Conservation (phyloP, 1,140 invertebrate species). For the Brachionus rotundiformis region DNA sequence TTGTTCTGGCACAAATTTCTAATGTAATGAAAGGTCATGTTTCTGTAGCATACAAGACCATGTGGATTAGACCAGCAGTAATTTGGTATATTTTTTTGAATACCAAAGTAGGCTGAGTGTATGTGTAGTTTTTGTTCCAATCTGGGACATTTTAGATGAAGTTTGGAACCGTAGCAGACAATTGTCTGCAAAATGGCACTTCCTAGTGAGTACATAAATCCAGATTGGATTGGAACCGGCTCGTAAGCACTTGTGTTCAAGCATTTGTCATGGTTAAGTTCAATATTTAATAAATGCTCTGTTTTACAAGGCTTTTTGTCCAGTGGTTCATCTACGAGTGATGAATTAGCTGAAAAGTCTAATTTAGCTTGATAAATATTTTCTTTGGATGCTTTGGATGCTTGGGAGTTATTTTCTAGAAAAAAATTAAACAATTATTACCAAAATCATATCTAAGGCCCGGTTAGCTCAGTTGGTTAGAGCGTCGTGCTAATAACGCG, state of each 20-base stretch:
- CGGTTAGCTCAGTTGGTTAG: conserved; percentile 15
- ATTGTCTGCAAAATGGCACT: not conserved
- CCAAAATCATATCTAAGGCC: too few relatives aligned
- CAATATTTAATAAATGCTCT: not conserved
- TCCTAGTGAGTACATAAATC: not conserved
- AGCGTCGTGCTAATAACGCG: conserved; percentile 13
- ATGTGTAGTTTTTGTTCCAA: not conserved
- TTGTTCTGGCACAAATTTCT: conserved; percentile 37
- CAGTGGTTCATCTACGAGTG: not conserved
- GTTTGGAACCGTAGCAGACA: conserved; percentile 34
- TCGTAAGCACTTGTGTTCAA: not conserved
- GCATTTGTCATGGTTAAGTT: not conserved
- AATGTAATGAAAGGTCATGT: not conserved
- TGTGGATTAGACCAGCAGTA: conserved; percentile 14
- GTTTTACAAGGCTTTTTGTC: not conserved
- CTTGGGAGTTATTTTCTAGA: not conserved
- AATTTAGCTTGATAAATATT: not conserved
- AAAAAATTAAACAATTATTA: too few relatives aligned
- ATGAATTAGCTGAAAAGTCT: not conserved
- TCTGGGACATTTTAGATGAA: conserved; percentile 1
- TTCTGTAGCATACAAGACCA: conserved; percentile 35
- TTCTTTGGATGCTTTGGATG: not conserved
- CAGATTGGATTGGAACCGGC: not conserved
- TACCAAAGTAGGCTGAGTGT: conserved; percentile 30
- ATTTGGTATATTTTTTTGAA: conserved; percentile 26